Percentiles rank a stretch among this genome's conserved stretches.
These are phyloP conservation scores for Amblyteles armatorius DNA, from an alignment of 2,888 invertebrate genomes.

Conservation along the genomic window DNA sequence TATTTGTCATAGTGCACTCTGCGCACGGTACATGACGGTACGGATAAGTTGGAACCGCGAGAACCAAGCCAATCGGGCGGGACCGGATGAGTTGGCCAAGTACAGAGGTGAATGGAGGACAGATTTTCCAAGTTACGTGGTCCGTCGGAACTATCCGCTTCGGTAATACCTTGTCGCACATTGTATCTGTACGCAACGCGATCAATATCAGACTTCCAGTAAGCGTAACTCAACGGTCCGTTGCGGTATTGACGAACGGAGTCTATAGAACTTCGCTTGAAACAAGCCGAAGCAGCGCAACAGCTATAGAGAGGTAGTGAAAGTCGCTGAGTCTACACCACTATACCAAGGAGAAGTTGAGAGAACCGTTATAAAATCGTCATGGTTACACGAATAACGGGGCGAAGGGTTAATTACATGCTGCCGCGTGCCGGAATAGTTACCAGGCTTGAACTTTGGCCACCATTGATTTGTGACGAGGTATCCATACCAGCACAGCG, in stretches of 20 bases:
- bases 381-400: slow-evolving; percentile 70
- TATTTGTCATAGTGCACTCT: neutral
- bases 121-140: neutral
- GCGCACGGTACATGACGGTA: no score
- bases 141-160: neutral
- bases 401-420: slow-evolving; percentile 80
- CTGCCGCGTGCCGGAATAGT: slow-evolving; percentile 73
- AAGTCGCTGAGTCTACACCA: neutral
- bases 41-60: neutral
- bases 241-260: neutral
- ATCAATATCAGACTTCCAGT: slow-evolving; percentile 5
- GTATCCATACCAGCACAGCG: slow-evolving; percentile 34
- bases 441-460: slow-evolving; percentile 78
- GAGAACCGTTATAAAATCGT: slow-evolving; percentile 75
- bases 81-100: neutral
- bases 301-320: neutral
- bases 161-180: neutral
- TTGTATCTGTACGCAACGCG: neutral
- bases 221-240: slow-evolving; percentile 15
- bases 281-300: neutral
- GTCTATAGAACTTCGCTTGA: neutral
- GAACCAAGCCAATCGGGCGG: neutral
- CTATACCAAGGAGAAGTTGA: neutral
- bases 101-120: neutral
- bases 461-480: slow-evolving; percentile 80